Percentiles rank a stretch among this genome's conserved stretches.
Conservation (phyloP, 2,113 vertebrate genomes). For the Chinchilla lanigera region DNA sequence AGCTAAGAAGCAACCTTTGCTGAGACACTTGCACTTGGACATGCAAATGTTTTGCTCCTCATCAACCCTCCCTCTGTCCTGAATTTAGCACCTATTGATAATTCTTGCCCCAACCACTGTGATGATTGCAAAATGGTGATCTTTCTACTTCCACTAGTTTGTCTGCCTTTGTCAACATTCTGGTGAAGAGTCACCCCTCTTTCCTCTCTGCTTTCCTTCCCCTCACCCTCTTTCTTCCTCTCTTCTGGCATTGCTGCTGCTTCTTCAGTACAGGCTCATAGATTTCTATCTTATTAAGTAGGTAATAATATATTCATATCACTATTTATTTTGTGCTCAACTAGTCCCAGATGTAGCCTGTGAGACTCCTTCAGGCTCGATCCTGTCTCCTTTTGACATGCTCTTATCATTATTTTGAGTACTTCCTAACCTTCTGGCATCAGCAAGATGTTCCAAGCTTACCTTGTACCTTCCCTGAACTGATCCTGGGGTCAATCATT, state of each 20-base stretch:
- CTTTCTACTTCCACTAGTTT: not conserved
- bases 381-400: not conserved
- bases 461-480: not conserved
- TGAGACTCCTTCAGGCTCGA: not conserved
- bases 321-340: not conserved
- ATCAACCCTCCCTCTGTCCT: rapidly evolving
- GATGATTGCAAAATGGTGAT: not conserved
- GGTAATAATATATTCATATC: not conserved
- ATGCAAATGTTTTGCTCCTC: not conserved
- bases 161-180: not conserved
- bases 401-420: not conserved
- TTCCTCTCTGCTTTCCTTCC: rapidly evolving
- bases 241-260: not conserved
- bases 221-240: no score
- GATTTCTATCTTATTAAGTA: not conserved
- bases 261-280: not conserved
- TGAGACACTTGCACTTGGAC: not conserved
- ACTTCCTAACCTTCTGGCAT: not conserved
- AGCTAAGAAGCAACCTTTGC: not conserved
- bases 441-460: not conserved
- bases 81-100: not conserved
- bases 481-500: not conserved
- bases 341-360: not conserved
- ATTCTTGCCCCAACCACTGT: not conserved
- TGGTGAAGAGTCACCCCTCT: not conserved